phyloP scores from a whole-genome alignment of 2,113 vertebrate species.

The Empidonax traillii region DNA sequence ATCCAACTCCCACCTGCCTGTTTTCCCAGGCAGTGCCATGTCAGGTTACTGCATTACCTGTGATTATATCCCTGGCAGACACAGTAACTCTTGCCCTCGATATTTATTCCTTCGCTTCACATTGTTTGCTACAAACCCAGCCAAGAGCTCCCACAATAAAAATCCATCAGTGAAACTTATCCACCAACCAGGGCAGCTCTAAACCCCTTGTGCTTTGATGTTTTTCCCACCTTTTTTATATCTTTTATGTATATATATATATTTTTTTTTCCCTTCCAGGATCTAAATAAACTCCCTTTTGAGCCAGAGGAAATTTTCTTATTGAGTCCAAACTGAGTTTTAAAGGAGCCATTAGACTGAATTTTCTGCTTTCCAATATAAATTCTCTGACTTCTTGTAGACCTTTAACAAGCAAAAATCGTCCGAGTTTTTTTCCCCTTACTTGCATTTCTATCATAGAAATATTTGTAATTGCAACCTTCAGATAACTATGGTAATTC shows the following conservation, averaged over 20 bases:
- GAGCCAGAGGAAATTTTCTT: neutral
- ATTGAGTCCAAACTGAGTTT: neutral
- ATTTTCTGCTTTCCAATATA: neutral
- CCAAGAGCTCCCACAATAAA: neutral
- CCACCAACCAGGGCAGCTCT: neutral
- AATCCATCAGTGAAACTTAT: neutral
- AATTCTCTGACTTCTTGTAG: neutral
- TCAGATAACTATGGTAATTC: neutral
- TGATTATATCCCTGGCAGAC: neutral
- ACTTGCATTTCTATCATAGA: neutral
- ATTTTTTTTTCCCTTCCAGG: neutral
- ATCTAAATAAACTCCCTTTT: neutral
- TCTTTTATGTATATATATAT: neutral
- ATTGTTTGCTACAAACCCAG: neutral
- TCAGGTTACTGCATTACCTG: neutral
- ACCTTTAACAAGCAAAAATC: neutral
- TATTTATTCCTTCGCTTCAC: neutral
- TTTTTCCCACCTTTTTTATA: neutral
- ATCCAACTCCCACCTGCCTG: neutral
- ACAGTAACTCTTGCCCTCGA: accelerated
- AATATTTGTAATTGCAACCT: neutral
- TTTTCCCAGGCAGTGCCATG: neutral
- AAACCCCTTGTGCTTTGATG: neutral
- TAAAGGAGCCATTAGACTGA: neutral
- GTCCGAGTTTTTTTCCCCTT: neutral